These are phyloP conservation scores for Lydus trimaculatus DNA, from an alignment of 2,888 invertebrate genomes.

Conservation along the genomic window DNA sequence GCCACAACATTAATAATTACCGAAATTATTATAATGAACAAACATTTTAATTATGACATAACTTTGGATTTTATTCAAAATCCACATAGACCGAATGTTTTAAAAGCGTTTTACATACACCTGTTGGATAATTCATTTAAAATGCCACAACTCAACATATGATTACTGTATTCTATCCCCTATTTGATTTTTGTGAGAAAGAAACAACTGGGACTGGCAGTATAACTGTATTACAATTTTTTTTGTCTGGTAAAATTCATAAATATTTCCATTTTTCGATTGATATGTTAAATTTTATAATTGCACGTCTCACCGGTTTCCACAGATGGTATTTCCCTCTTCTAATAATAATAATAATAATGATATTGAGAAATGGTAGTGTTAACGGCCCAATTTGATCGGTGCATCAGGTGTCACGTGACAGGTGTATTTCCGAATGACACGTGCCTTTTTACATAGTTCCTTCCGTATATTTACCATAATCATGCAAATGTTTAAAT, in stretches of 20 bases:
- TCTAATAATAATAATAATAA: background rate
- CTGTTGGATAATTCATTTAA: conserved; percentile 28
- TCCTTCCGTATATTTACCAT: conserved; percentile 16
- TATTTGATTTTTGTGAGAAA: background rate
- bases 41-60: conserved; percentile 27
- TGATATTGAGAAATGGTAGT: conserved; percentile 26
- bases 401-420: conserved; percentile 52
- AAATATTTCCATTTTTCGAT: background rate
- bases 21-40: conserved; percentile 27
- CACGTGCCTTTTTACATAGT: conserved; percentile 44
- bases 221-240: background rate
- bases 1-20: conserved; percentile 26
- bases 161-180: background rate
- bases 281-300: conserved; percentile 1
- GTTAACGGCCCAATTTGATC: conserved; percentile 47
- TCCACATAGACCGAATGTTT: conserved; percentile 20
- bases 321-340: conserved; percentile 35
- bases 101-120: conserved; percentile 28
- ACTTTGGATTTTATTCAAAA: conserved; percentile 21
- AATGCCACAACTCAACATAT: conserved; percentile 6
- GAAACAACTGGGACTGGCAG: too few relatives aligned
- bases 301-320: conserved; percentile 35
- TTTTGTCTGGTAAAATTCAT: background rate
- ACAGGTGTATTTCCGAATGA: conserved; percentile 53
- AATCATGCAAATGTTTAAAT: conserved; percentile 3